phyloP scores from a whole-genome alignment of 2,797 vertebrate genomes.

The Enteromius argenteus region DNA sequence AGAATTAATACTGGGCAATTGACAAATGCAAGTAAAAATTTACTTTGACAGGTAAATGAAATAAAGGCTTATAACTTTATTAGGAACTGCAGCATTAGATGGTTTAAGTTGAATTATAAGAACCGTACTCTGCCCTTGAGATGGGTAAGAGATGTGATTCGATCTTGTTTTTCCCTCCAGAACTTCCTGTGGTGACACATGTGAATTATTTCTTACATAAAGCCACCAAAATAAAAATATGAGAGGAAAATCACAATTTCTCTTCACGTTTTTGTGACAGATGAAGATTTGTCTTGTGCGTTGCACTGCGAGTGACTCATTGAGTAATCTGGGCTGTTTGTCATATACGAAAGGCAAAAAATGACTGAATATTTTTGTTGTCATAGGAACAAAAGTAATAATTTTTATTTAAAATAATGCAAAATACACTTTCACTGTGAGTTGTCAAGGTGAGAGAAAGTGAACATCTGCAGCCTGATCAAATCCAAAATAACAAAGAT shows the following conservation, averaged over 20 bases:
- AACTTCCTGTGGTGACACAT: not conserved
- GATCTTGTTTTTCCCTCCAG: not conserved
- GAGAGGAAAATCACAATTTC: not conserved
- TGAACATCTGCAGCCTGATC: not conserved
- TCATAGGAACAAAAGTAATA: not conserved
- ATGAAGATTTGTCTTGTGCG: not conserved
- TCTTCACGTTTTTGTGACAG: not conserved
- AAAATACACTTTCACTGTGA: not conserved
- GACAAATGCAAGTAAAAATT: not conserved
- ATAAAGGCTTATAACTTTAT: conserved; percentile 5
- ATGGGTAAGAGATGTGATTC: not conserved
- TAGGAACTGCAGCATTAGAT: not conserved
- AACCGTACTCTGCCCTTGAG: not conserved
- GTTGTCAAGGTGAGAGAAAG: not conserved
- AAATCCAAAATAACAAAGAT: not conserved
- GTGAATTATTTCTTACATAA: not conserved
- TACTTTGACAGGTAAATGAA: not conserved
- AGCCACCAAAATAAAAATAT: not conserved
- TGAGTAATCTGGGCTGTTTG: not conserved
- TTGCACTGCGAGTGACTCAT: not conserved
- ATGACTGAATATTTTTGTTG: not conserved
- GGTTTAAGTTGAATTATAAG: conserved; percentile 11
- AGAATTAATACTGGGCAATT: not conserved
- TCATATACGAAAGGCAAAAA: not conserved
- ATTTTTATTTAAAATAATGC: not conserved